Base-by-base conservation (phyloP, 2,113 vertebrate species). In the Zeus faber region DNA sequence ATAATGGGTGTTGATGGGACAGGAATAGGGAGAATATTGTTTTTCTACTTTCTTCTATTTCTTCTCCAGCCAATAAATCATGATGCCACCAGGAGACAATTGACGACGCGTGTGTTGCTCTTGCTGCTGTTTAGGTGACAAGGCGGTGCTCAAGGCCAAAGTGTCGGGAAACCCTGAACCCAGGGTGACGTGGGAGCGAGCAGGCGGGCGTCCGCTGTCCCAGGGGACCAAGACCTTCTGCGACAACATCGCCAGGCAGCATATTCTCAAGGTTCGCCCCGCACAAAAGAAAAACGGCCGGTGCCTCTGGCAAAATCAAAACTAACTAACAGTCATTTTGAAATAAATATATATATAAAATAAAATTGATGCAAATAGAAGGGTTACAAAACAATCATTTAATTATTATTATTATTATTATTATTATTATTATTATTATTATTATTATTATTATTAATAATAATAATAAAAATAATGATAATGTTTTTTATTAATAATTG, bases 231-330 rank as follows among this genome's bases (percentile, higher is more conserved):
- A 74, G 66, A 71, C 64, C 10, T 82, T 71, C 78, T 80, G 75
- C 5, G 67, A 87, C 58, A 65, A 65, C 68, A 58, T 88, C 55
- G 87, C 79, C 73, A 86, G 87, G 20, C 71, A 81, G 14, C 51
- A 78, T 6, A 13, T 88, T 13, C 79, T 89, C 58, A 89, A 91
- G 81, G 76, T 90, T 33, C 21, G 58, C 41, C 46, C 13, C n/a
- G n/a, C n/a, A n/a, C n/a, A n/a, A n/a, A n/a, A n/a, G n/a, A n/a
- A n/a, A n/a, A n/a, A n/a, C n/a, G n/a, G n/a, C n/a, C n/a, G n/a
- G n/a, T n/a, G n/a, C n/a, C n/a, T n/a, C n/a, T n/a, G n/a, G n/a
- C n/a, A n/a, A n/a, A n/a, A n/a, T n/a, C n/a, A n/a, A n/a, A n/a
- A n/a, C n/a, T n/a, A n/a, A n/a, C n/a, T n/a, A n/a, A n/a, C n/a